Base-by-base conservation (phyloP, 2,113 vertebrate genomes). In the Pangasianodon gigas region DNA sequence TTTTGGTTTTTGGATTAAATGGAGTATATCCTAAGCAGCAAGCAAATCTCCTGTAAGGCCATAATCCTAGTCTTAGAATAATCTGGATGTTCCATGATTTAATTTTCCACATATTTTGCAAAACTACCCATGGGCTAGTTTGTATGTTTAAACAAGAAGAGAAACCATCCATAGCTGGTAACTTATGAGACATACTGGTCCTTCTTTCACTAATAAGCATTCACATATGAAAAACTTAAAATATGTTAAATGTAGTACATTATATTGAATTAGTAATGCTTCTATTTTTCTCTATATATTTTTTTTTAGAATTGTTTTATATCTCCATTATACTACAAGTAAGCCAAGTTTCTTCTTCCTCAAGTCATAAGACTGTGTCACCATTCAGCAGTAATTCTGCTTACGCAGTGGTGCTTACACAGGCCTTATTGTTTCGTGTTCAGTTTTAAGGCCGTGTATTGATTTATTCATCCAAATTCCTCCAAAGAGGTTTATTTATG, bases 1-100 rank as follows among this genome's bases (percentile, higher is more conserved):
- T 84, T 67, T 75, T 58, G 88, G 41, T 84, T 77, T 54, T 86
- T 60, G 21, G 21, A 26, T 84, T 60, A 26, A 60, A 44, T 26
- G 2, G 32, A 44, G 11, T 37, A 41, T 13, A 41, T 58, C 19
- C 8, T 58, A 18, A 83, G 52, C 4, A 24, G 14, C 19, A 26
- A 56, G n/a, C 9, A 83, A 58, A 58, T 58, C 19, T 83, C 4
- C 3, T 26, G 32, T 60, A 60, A 60, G 2, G 37, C 37, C 32
- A 46, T 44, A n/a, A 44, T 65, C 37, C 32, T 56, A 44, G 51
- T 37, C 51, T 19, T 83, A 16, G 56, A 52, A 3, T 80, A 51
- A 80, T 80, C 13, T 58, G 26, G 46, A 80, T n/a, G 26, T 37
- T 58, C 18, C 18, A 83, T 32, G 8, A 21, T 37, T 81, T 41